Base-by-base conservation (phyloP, 2,888 invertebrate species). In the Drosophila meridionalis region DNA sequence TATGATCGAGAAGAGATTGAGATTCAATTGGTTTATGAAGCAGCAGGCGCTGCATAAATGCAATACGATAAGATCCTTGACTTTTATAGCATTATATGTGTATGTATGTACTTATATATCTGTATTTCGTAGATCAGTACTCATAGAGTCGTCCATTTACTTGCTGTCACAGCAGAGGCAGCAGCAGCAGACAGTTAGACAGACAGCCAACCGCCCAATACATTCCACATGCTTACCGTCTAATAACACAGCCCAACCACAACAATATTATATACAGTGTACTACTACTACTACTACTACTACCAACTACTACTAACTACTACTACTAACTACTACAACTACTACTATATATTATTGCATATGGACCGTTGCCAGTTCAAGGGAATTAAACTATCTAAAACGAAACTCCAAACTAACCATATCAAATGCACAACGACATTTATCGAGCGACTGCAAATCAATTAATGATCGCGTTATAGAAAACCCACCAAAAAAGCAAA, bases 361-460 rank as follows among this genome's bases (percentile, higher is more conserved):
- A 69, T 53, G 69, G 43, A 34, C 45, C 28, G 42, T 69, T 60
- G 43, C 43, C 43, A 50, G 47, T 36, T 20, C 63, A 52, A 57
- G 12, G 36, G 26, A 30, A 48, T 38, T 30, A 36, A 52, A 45
- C 42, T 57, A n/a, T 50, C 26, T 64, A 45, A 56, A 69, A 59
- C 77, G 58, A 63, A 43, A 65, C 60, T 58, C 65, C 40, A 81
- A 52, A 66, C 82, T 69, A 77, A 78, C 78, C 78, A 78, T 78
- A 78, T 78, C 78, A 78, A 82, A 61, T 66, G 82, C 73, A 78
- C 72, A 75, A 77, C 77, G 72, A 66, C 55, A 57, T 57, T 28
- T 56, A 64, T 59, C 66, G 48, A 58, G 43, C 55, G 58, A 74
- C 62, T 76, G 61, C 62, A 55, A 74, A 53, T 34, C 47, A 66